phyloP scores from a whole-genome alignment of 2,888 invertebrate species.

The Lamellibrachia columna region DNA sequence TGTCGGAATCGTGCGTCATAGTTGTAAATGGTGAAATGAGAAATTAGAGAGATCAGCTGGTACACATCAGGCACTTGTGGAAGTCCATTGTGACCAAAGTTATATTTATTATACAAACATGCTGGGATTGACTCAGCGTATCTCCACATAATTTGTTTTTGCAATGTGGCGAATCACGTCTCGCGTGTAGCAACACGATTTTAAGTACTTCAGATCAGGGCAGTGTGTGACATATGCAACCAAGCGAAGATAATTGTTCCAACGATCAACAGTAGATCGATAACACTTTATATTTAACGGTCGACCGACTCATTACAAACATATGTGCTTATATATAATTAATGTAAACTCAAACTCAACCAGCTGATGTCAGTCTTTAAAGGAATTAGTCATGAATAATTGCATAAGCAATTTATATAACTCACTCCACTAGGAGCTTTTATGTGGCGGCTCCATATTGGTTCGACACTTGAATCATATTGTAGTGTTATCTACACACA shows the following conservation, averaged over 20 bases:
- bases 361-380: not conserved
- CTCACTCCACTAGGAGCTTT: not conserved
- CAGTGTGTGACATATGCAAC: not conserved
- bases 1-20: not conserved
- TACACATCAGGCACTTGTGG: not conserved
- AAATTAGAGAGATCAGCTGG: not conserved
- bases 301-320: not conserved
- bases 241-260: not conserved
- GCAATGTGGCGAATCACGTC: not conserved
- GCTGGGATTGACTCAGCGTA: not conserved
- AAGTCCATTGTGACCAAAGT: not conserved
- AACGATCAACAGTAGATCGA: not conserved
- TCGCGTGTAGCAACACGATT: not conserved
- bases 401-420: not conserved
- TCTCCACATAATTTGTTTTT: not conserved
- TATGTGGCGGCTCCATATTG: not conserved
- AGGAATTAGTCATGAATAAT: not conserved
- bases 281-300: not conserved
- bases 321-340: not conserved
- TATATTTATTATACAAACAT: not conserved
- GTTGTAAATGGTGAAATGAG: not conserved
- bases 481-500: not conserved
- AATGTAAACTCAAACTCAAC: not conserved
- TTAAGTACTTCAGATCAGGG: not conserved
- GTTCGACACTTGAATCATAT: not conserved